Evolutionary conservation across 1,140 invertebrate species (phyloP), one percentile per base, ranked within the genome.

Genomic region (Cylas formicarius): DNA sequence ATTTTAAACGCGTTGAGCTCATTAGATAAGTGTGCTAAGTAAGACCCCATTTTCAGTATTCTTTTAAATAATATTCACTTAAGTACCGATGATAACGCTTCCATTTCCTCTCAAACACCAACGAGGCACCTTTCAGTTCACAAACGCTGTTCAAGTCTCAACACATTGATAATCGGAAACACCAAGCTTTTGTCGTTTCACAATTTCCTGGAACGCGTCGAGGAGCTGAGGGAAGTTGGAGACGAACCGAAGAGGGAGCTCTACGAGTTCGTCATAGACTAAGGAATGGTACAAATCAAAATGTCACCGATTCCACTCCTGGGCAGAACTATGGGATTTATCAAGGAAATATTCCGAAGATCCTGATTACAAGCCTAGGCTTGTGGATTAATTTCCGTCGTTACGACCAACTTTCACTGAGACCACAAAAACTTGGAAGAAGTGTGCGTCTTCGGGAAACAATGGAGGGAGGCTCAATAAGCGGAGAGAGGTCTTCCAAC

Each of bases 341-440:
- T 18, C 36, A 2, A 4, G 11, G n/a, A 34, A 36, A 24, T 34
- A 34, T 35, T 44, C 36, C 36, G 42, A 35, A 18, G 32, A 32
- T 16, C 42, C 42, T 11, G 42, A 44, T 36, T 44, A 44, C 22
- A 14, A 34, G 5, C 18, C 42, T 20, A 14, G 32, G 18, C 14
- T 35, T 8, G 35, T 44, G 20, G 36, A 19, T 9, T 32, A 44
- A 18, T 27, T 44, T 2, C 68, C 16, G 48, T 66, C 20, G 5
- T 14, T 32, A 60, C 32, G 27, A 29, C 18, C 13, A 9, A 8
- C 9, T 50, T 3, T 14, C 44, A 1, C 31, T 13, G 14, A 19
- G 2, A 28, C 19, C 33, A n/a, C 23, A 4, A 14, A 9, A 4
- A 34, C 18, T 23, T 44, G 41, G 33, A 7, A n/a, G n/a, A 33